These are phyloP conservation scores for Phortica variegata DNA, from an alignment of 1,140 invertebrate genomes.

Conservation along the genomic window DNA sequence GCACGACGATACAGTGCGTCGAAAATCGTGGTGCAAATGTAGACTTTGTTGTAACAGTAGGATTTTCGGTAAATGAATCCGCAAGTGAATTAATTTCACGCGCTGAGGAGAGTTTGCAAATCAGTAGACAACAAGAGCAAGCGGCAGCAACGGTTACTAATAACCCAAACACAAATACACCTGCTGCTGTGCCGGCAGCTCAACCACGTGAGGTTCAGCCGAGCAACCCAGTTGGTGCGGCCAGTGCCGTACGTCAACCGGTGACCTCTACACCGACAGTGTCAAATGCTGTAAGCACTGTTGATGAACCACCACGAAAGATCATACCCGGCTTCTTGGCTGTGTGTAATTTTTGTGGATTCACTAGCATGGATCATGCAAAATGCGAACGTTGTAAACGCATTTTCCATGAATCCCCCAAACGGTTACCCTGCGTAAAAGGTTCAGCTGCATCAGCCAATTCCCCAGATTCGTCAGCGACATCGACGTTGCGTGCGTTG, in stretches of 20 bases:
- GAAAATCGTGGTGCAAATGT: conserved; percentile 69
- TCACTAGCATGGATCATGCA: conserved; percentile 70
- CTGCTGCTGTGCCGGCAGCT: conserved; percentile 12
- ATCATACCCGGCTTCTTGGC: conserved; percentile 69
- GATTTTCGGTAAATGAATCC: conserved; percentile 55
- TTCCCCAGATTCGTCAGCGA: conserved; percentile 50
- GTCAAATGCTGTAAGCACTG: conserved; percentile 23
- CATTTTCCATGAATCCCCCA: conserved; percentile 63
- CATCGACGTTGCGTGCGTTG: conserved; percentile 45
- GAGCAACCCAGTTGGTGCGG: conserved; percentile 28
- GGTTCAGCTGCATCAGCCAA: conserved; percentile 25
- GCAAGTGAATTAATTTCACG: conserved; percentile 49
- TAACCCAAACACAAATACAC: conserved; percentile 4
- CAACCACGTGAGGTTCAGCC: conserved; percentile 15
- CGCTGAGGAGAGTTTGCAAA: conserved; percentile 51
- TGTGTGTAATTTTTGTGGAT: conserved; percentile 71
- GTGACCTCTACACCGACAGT: conserved; percentile 35
- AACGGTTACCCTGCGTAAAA: conserved; percentile 59
- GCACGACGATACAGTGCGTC: conserved; percentile 69
- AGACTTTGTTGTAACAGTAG: conserved; percentile 73
- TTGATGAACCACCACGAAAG: conserved; percentile 57
- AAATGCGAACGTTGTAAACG: conserved; percentile 67
- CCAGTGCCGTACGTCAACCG: conserved; percentile 7
- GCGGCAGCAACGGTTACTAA: conserved; percentile 14
- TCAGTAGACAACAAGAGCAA: conserved; percentile 41